A percentile compares a stretch with the other conserved stretches of the same genome.
Conservation (phyloP, 1,140 invertebrate genomes). For the Heliconius himera region DNA sequence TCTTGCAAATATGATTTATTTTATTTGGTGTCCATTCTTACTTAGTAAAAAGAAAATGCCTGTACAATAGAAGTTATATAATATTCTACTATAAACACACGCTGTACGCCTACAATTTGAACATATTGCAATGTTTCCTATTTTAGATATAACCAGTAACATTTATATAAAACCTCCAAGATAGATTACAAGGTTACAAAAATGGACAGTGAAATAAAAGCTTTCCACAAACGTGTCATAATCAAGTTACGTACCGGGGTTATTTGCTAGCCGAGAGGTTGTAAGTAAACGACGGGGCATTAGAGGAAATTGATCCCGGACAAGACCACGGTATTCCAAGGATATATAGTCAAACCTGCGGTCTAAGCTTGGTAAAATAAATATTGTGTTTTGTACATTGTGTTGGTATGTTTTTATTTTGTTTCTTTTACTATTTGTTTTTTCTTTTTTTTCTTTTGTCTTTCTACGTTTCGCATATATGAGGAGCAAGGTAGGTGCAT, state of each 20-base stretch:
- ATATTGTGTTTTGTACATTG: neutral
- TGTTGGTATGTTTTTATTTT: neutral
- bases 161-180: neutral
- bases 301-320: conserved; percentile 17
- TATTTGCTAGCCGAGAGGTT: conserved; percentile 21
- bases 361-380: neutral
- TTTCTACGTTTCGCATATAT: no score
- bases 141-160: no score
- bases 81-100: neutral
- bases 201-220: neutral
- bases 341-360: neutral
- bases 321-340: conserved; percentile 17
- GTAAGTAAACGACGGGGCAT: neutral
- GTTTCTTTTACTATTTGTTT: neutral
- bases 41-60: no score
- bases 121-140: neutral
- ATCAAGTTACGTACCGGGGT: conserved; percentile 1
- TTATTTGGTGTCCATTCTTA: no score
- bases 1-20: no score
- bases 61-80: no score
- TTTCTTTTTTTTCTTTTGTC: no score
- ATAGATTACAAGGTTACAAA: conserved; percentile 13
- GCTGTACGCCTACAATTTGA: neutral
- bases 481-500: no score
- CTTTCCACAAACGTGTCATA: neutral